These are phyloP conservation scores for Tetragonula clypearis DNA, from an alignment of 1,140 invertebrate species.

Conservation along the genomic window DNA sequence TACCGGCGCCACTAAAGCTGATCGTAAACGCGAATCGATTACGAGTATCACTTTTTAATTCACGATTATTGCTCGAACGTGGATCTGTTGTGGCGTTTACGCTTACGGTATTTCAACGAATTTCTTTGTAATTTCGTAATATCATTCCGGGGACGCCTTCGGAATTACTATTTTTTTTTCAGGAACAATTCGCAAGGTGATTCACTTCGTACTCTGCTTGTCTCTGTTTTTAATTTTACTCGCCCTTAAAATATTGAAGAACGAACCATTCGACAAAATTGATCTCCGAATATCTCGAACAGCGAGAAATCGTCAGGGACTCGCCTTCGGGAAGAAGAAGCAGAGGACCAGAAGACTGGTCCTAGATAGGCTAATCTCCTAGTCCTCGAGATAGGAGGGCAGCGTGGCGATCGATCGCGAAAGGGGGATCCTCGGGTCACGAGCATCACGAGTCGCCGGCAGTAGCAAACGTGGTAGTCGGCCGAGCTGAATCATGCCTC, in stretches of 20 bases:
- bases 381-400: constrained; percentile 50
- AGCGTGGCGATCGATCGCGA: constrained; percentile 56
- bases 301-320: too few species aligned
- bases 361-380: constrained; percentile 8
- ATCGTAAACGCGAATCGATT: constrained; percentile 40
- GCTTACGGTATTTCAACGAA: too few species aligned
- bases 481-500: constrained; percentile 64
- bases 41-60: constrained; percentile 34
- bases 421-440: constrained; percentile 61
- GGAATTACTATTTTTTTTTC: too few species aligned
- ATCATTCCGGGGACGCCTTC: too few species aligned
- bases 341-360: background rate
- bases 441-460: constrained; percentile 64
- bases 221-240: too few species aligned
- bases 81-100: background rate
- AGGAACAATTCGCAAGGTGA: too few species aligned
- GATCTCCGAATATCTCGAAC: too few species aligned
- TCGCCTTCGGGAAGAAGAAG: background rate
- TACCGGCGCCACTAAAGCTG: constrained; percentile 23
- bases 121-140: too few species aligned
- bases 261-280: too few species aligned
- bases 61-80: constrained; percentile 15
- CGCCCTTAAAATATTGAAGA: too few species aligned
- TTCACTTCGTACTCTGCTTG: too few species aligned
- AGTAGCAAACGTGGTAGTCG: constrained; percentile 67